Base-by-base conservation (phyloP, 2,797 vertebrate genomes). In the Pipistrellus pipistrellus region DNA sequence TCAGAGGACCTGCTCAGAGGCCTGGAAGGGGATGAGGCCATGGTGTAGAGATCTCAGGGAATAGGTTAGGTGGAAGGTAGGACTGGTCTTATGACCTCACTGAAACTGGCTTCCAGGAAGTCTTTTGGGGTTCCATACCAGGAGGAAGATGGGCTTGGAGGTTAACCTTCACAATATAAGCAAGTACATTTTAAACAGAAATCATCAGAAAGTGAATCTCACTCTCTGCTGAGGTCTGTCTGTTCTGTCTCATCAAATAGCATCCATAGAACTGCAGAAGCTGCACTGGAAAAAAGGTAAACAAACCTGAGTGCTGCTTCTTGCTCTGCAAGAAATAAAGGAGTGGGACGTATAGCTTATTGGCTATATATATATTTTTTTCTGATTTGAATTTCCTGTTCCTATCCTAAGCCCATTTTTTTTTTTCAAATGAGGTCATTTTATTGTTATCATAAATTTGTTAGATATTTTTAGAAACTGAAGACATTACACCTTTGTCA, bases 341-440 rank as follows among this genome's bases (percentile, higher is more conserved):
- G 15, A 59, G 10, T 20, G 35, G 23, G 53, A 27, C 12, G 8
- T n/a, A 27, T 46, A 55, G 23, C 20, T 76, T 75, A 87, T 38
- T 83, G 48, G 14, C 20, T 75, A 23, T 82, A 48, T 59, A 51
- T 68, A 17, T n/a, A 38, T 68, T 68, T 53, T 66, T 66, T 72
- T 64, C 81, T 95, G 21, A 78, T 81, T 66, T 76, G 27, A 88
- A 78, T 93, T 82, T 66, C 59, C 27, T 96, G 25, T 73, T 72
- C 15, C 57, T 88, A 44, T 73, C 51, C 41, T 41, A 80, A 89
- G 41, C 15, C 62, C 51, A 15, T 41, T 53, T 59, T 73, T 96
- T 96, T 57, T 59, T 96, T 80, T 75, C 82, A 84, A 77, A 44
- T 51, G 27, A 76, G 20, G 88, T 95, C 30, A 87, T 27, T 91